Evolutionary conservation across 2,113 vertebrate species (phyloP).

Genomic region (Chamaetylas fuelleborni): DNA sequence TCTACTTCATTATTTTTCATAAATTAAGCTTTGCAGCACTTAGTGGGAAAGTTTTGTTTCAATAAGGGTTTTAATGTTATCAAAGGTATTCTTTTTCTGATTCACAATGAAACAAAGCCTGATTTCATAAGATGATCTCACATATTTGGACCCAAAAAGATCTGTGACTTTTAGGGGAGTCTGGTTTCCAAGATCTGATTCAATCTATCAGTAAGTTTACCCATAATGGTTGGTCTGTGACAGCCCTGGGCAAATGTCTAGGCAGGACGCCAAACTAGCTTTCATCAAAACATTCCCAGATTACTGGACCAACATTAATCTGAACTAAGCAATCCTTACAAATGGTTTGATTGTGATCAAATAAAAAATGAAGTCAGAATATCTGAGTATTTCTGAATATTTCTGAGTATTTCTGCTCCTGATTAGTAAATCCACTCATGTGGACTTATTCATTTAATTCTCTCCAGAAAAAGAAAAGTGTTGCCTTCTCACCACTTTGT

Average conservation of each 20-base stretch:
- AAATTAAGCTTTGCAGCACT: background rate
- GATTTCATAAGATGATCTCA: background rate
- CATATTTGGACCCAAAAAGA: background rate
- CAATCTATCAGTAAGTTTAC: background rate
- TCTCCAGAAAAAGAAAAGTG: background rate
- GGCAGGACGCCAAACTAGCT: background rate
- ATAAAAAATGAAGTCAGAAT: background rate
- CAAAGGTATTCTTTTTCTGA: background rate
- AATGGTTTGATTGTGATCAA: background rate
- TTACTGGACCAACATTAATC: background rate
- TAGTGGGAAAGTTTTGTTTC: background rate
- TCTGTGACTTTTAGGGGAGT: background rate
- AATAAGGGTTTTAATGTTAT: background rate
- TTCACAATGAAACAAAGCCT: background rate
- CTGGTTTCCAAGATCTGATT: background rate
- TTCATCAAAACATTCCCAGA: background rate
- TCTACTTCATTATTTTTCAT: background rate
- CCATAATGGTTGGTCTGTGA: background rate
- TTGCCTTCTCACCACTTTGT: background rate
- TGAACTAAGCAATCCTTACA: background rate
- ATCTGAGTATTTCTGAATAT: background rate
- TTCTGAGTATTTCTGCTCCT: background rate
- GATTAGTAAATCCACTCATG: background rate
- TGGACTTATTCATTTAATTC: background rate
- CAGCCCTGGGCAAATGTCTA: background rate